These are phyloP conservation scores for Balearica regulorum DNA, from an alignment of 2,797 vertebrate genomes.

Conservation along the genomic window DNA sequence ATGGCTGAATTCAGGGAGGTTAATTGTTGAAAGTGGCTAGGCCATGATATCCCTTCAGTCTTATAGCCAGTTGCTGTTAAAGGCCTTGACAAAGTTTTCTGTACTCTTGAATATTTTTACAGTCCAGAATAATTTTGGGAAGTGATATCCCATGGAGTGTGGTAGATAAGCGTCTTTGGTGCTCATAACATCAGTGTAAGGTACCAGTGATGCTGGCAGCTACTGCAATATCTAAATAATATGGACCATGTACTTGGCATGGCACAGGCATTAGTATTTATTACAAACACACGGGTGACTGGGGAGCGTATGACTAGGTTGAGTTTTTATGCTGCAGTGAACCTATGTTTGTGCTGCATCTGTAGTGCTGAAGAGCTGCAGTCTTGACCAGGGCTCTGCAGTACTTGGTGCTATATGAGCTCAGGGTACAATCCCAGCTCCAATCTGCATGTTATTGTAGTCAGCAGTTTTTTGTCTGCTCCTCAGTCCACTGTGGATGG, in stretches of 20 bases:
- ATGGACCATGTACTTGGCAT: background rate
- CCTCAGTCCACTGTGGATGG: background rate
- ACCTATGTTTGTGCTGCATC: background rate
- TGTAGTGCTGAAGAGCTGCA: background rate
- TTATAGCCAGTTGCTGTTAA: background rate
- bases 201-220: background rate
- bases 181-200: background rate
- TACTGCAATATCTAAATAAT: background rate
- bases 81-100: background rate
- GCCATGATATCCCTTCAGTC: background rate
- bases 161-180: background rate
- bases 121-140: background rate
- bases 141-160: accelerated
- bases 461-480: background rate
- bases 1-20: background rate
- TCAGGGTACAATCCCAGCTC: background rate
- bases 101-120: background rate
- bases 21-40: background rate
- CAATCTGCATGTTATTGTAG: background rate
- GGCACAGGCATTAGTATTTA: background rate
- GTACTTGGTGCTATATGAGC: background rate
- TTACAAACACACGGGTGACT: background rate
- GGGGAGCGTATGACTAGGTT: background rate
- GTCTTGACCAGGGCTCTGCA: background rate
- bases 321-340: background rate